A percentile compares a stretch with the other conserved stretches of the same genome.
Conservation (phyloP, 2,113 vertebrate genomes). For the Boulengeromyrus knoepffleri region DNA sequence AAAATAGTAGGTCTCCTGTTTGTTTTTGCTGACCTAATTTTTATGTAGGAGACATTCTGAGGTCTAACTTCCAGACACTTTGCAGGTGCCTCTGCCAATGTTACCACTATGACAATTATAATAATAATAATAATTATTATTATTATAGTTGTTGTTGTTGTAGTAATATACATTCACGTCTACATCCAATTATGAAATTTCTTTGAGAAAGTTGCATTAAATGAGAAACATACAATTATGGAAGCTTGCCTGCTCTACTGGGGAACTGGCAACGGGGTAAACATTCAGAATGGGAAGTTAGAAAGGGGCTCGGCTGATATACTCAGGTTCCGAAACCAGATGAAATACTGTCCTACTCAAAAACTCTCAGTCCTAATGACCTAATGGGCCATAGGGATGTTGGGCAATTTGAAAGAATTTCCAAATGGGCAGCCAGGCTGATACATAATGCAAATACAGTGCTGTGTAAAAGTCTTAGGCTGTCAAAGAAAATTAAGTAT, state of each 20-base stretch:
- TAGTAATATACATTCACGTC: neutral
- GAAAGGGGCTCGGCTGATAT: neutral
- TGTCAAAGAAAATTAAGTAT: neutral
- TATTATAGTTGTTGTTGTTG: neutral
- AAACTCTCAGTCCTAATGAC: neutral
- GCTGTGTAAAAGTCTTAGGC: neutral
- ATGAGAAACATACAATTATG: neutral
- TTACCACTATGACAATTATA: neutral
- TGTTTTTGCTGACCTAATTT: neutral
- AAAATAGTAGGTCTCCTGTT: neutral
- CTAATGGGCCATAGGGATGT: neutral
- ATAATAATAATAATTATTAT: neutral
- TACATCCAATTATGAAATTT: neutral
- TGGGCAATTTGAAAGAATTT: neutral
- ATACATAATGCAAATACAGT: neutral
- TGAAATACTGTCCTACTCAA: neutral
- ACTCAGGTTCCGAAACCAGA: neutral
- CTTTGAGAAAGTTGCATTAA: neutral
- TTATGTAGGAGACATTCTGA: neutral
- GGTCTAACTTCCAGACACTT: neutral
- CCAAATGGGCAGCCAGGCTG: neutral
- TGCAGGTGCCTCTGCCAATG: neutral
- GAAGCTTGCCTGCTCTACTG: neutral
- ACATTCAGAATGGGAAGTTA: neutral
- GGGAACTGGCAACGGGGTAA: neutral